Percentiles rank a stretch among this genome's conserved stretches.
Conservation (phyloP, 2,113 vertebrate genomes). For the Caloenas nicobarica region DNA sequence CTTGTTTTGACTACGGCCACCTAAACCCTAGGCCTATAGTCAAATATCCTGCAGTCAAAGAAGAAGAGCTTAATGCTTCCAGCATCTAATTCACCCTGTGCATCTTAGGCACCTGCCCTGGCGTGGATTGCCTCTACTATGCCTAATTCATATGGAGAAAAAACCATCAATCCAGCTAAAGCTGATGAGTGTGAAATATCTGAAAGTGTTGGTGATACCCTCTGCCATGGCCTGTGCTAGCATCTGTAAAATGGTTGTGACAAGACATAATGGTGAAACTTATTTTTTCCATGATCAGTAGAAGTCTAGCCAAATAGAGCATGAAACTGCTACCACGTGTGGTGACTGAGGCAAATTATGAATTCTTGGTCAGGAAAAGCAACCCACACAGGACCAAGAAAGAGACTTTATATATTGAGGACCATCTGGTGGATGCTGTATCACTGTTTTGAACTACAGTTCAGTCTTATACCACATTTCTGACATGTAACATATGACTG, state of each 20-base stretch:
- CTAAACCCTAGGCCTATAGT: neutral
- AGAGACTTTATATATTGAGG: conserved; percentile 4
- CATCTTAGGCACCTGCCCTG: neutral
- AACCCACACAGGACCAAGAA: conserved; percentile 44
- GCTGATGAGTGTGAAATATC: neutral
- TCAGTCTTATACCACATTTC: conserved; percentile 22
- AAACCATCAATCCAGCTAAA: neutral
- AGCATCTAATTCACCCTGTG: neutral
- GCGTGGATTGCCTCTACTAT: neutral
- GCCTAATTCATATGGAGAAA: neutral
- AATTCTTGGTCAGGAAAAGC: conserved; percentile 53
- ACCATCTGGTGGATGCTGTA: conserved; percentile 48
- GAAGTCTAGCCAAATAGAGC: neutral
- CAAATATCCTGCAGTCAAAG: neutral
- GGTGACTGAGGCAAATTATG: neutral
- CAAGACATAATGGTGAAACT: neutral
- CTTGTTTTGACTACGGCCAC: neutral
- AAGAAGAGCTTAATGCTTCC: neutral
- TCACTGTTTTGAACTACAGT: conserved; percentile 48
- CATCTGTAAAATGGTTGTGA: neutral
- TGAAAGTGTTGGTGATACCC: neutral
- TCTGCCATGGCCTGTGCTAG: neutral
- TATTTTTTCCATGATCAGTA: neutral
- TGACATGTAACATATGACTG: conserved; percentile 33
- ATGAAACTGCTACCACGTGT: neutral